Percentiles rank a stretch among this genome's conserved stretches.
Evolutionary conservation across 2,113 vertebrate species (phyloP).

Genomic region (Labeo catla): DNA sequence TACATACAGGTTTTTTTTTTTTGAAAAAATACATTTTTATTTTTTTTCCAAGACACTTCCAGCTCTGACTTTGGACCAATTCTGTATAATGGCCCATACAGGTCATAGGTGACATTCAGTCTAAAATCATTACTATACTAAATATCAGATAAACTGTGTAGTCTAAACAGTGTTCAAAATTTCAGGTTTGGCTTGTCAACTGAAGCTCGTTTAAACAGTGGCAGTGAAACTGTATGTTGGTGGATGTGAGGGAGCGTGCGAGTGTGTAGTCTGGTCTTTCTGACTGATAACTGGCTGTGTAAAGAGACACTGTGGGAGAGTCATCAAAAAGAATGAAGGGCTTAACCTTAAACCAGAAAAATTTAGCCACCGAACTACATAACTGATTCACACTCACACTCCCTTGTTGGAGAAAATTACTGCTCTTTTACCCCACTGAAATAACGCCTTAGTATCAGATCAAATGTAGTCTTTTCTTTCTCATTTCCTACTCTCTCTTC

Average conservation of each 20-base stretch:
- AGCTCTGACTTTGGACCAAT: no score
- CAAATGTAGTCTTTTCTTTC: conserved; percentile 16
- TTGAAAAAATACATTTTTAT: no score
- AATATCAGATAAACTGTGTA: background rate
- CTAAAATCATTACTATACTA: background rate
- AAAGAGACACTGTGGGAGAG: conserved; percentile 23
- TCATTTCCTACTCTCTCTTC: background rate
- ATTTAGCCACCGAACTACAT: background rate
- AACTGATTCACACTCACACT: background rate
- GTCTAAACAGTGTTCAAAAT: background rate
- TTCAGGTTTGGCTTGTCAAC: background rate
- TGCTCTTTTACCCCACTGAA: background rate
- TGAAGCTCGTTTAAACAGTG: background rate
- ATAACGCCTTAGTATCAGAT: background rate
- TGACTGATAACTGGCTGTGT: background rate
- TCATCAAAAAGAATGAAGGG: conserved; percentile 4
- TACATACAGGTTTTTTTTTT: no score
- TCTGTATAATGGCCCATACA: no score
- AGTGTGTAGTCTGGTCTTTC: conserved; percentile 16
- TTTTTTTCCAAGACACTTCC: no score
- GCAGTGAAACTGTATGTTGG: background rate
- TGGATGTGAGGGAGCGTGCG: background rate
- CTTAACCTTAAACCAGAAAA: conserved; percentile 10
- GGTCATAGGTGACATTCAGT: background rate
- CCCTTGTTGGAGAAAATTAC: background rate